A percentile compares a stretch with the other conserved stretches of the same genome.
phyloP scores from a whole-genome alignment of 2,888 invertebrate genomes.

The Helicoverpa assulta region DNA sequence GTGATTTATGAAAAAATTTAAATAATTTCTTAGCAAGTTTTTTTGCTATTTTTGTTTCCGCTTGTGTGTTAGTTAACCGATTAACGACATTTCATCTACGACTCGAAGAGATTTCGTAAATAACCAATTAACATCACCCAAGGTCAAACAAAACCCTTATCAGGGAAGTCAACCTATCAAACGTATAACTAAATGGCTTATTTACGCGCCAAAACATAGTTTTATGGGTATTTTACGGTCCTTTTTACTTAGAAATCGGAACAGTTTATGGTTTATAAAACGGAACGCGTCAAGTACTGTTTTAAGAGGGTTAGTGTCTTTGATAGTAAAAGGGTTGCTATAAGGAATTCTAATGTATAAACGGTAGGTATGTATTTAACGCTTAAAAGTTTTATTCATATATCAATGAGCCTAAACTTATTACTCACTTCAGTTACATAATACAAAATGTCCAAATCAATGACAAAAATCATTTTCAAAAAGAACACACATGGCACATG shows the following conservation, averaged over 20 bases:
- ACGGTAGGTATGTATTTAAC: neutral
- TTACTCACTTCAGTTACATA: too few relatives aligned
- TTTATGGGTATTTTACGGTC: slow-evolving; percentile 71
- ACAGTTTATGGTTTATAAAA: slow-evolving; percentile 66
- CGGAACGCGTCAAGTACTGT: slow-evolving; percentile 50
- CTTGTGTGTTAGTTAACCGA: too few relatives aligned
- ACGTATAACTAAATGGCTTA: slow-evolving; percentile 35
- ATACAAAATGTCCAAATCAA: neutral
- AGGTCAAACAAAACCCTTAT: slow-evolving; percentile 12
- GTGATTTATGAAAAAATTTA: neutral
- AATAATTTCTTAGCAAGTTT: too few relatives aligned
- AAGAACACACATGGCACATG: too few relatives aligned
- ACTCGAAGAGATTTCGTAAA: neutral
- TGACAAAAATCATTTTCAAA: too few relatives aligned
- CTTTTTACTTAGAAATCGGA: slow-evolving; percentile 69
- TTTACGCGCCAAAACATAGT: slow-evolving; percentile 57
- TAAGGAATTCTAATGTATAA: slow-evolving; percentile 27
- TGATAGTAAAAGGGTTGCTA: slow-evolving; percentile 26
- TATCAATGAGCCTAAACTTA: too few relatives aligned
- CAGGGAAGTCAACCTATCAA: slow-evolving; percentile 15
- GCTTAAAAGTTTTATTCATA: too few relatives aligned
- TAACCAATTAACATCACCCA: neutral
- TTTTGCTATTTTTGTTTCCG: too few relatives aligned
- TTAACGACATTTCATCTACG: too few relatives aligned
- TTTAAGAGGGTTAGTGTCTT: slow-evolving; percentile 30